Evolutionary conservation across 1,140 invertebrate genomes (phyloP).

Genomic region (Drosophila sechellia): DNA sequence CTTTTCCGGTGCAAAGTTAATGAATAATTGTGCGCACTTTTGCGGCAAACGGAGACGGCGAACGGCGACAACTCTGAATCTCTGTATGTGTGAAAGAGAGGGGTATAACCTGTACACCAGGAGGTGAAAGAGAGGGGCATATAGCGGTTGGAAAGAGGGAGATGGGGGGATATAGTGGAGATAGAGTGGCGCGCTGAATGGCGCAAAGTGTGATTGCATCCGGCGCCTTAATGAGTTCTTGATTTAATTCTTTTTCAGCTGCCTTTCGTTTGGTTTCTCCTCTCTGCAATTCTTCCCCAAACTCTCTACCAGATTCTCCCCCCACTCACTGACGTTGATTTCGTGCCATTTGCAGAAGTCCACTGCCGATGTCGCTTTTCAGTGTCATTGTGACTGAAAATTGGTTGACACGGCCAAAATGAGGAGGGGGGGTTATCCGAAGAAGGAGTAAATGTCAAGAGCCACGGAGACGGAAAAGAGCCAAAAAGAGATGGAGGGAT

Average conservation of each 20-base stretch:
- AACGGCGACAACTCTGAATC: constrained; percentile 57
- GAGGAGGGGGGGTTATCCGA: not conserved
- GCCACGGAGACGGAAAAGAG: constrained; percentile 43
- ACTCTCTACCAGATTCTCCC: constrained; percentile 6
- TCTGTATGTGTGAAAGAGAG: constrained; percentile 23
- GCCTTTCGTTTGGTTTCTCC: constrained; percentile 71
- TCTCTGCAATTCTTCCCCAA: constrained; percentile 14
- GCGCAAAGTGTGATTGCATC: constrained; percentile 84
- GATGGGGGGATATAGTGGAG: constrained; percentile 18
- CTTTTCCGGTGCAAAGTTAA: constrained; percentile 83
- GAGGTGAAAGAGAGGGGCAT: not conserved
- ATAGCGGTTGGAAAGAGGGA: not conserved
- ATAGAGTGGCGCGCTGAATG: constrained; percentile 69
- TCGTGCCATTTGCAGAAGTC: constrained; percentile 74
- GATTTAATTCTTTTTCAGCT: constrained; percentile 83
- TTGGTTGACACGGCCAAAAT: constrained; percentile 53
- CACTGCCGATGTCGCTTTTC: constrained; percentile 66
- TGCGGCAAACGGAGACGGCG: constrained; percentile 74
- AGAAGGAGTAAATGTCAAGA: constrained; percentile 12
- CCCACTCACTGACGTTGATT: constrained; percentile 71
- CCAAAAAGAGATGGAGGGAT: constrained; percentile 11
- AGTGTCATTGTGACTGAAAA: constrained; percentile 72
- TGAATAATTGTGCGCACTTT: constrained; percentile 83
- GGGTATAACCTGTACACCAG: not conserved
- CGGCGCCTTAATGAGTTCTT: constrained; percentile 84